A percentile compares a stretch with the other conserved stretches of the same genome.
Conservation (phyloP, 2,797 vertebrate genomes). For the Acanthornis magna region DNA sequence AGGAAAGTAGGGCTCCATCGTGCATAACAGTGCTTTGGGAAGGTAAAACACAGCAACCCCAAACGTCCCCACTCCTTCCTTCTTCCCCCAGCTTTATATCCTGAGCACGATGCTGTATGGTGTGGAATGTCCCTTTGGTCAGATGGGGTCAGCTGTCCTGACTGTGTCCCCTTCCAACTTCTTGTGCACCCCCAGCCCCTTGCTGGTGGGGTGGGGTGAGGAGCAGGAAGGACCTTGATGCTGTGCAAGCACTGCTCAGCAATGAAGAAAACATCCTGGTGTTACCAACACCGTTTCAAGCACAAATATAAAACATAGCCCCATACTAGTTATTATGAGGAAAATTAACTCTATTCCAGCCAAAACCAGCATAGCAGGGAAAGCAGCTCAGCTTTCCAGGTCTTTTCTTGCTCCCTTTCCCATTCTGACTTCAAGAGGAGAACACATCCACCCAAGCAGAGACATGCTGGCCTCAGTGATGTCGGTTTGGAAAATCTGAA, state of each 20-base stretch:
- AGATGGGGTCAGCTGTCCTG: neutral
- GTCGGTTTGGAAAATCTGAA: neutral
- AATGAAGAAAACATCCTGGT: neutral
- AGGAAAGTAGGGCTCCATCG: neutral
- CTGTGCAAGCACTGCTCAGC: neutral
- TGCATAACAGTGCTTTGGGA: fast-evolving
- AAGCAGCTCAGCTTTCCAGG: neutral
- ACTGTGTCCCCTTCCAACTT: neutral
- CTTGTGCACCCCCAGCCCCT: neutral
- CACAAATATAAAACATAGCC: neutral
- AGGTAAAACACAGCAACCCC: neutral
- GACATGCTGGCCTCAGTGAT: neutral
- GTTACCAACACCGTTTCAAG: neutral
- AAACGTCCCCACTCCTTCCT: neutral
- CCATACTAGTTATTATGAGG: neutral
- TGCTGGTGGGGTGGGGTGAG: neutral
- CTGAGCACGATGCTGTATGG: neutral
- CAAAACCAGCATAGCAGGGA: neutral
- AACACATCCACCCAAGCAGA: neutral
- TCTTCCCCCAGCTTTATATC: neutral
- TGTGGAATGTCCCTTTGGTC: neutral
- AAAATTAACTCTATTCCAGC: neutral
- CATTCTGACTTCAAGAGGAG: neutral
- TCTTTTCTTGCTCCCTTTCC: neutral
- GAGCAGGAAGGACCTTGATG: neutral